A percentile compares a stretch with the other conserved stretches of the same genome.
phyloP scores from a whole-genome alignment of 2,888 invertebrate genomes.

The Axea sp. region DNA sequence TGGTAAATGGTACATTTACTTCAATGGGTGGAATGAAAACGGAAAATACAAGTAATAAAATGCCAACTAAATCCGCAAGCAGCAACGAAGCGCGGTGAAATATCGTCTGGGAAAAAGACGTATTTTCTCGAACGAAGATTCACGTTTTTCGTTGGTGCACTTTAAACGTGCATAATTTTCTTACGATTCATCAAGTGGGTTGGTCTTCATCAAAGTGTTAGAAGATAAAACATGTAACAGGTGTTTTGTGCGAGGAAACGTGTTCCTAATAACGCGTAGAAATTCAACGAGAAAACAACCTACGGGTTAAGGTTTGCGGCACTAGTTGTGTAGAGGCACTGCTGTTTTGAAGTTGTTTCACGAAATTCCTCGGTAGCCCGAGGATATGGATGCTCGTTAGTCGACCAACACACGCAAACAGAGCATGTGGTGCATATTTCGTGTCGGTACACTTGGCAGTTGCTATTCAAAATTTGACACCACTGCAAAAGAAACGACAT shows the following conservation, averaged over 20 bases:
- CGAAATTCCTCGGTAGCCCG: slow-evolving; percentile 67
- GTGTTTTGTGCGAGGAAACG: slow-evolving; percentile 37
- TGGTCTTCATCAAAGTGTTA: slow-evolving; percentile 37
- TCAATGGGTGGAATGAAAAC: slow-evolving; percentile 18
- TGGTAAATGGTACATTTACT: slow-evolving; percentile 34
- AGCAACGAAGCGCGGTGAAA: slow-evolving; percentile 29
- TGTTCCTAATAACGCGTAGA: slow-evolving; percentile 53
- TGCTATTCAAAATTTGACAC: slow-evolving; percentile 47
- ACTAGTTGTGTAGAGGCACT: slow-evolving; percentile 62
- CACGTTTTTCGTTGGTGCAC: slow-evolving; percentile 5
- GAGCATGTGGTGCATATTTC: slow-evolving; percentile 43
- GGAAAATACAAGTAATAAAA: slow-evolving; percentile 41
- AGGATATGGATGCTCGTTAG: slow-evolving; percentile 66
- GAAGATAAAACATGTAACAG: slow-evolving; percentile 48
- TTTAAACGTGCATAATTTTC: slow-evolving; percentile 24
- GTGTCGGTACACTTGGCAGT: slow-evolving; percentile 36
- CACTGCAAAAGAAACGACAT: slow-evolving; percentile 13
- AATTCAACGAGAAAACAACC: slow-evolving; percentile 56
- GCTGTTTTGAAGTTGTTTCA: slow-evolving; percentile 71
- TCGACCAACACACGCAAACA: slow-evolving; percentile 58
- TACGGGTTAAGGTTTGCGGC: slow-evolving; percentile 45
- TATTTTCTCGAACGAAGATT: slow-evolving; percentile 12
- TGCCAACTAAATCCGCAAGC: slow-evolving; percentile 39
- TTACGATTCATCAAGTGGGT: slow-evolving; percentile 32
- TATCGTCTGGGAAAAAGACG: slow-evolving; percentile 13